Evolutionary conservation across 2,797 vertebrate species (phyloP).

Genomic region (Coluber constrictor): DNA sequence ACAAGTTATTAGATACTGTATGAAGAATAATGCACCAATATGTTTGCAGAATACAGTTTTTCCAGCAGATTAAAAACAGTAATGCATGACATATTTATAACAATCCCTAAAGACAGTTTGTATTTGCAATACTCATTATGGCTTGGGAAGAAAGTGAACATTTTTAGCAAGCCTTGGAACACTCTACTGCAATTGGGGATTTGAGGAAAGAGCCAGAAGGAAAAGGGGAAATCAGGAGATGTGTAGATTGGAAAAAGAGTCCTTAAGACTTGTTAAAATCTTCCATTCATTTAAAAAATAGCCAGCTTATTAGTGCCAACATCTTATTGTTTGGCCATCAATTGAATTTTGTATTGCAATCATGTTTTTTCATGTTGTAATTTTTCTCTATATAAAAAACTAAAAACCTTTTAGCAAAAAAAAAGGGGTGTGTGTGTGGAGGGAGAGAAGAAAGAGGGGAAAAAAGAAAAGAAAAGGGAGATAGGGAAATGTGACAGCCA

Average conservation of each 20-base stretch:
- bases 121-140: neutral
- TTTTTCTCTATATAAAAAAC: neutral
- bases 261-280: neutral
- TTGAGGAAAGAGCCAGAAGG: neutral
- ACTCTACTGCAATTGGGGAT: neutral
- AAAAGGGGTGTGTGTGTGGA: accelerated
- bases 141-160: neutral
- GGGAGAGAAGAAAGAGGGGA: neutral
- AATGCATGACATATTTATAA: neutral
- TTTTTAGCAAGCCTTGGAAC: neutral
- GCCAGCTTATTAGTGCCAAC: neutral
- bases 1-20: neutral
- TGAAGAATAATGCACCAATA: neutral
- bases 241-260: neutral
- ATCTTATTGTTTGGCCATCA: neutral
- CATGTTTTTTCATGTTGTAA: neutral
- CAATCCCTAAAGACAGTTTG: neutral
- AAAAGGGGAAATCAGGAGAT: neutral
- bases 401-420: neutral
- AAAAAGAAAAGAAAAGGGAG: neutral
- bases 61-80: neutral
- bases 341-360: neutral
- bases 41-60: neutral
- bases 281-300: neutral
- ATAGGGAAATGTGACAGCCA: neutral